These are phyloP conservation scores for Didymodactylos carnosus DNA, from an alignment of 2,888 invertebrate species.

Conservation along the genomic window DNA sequence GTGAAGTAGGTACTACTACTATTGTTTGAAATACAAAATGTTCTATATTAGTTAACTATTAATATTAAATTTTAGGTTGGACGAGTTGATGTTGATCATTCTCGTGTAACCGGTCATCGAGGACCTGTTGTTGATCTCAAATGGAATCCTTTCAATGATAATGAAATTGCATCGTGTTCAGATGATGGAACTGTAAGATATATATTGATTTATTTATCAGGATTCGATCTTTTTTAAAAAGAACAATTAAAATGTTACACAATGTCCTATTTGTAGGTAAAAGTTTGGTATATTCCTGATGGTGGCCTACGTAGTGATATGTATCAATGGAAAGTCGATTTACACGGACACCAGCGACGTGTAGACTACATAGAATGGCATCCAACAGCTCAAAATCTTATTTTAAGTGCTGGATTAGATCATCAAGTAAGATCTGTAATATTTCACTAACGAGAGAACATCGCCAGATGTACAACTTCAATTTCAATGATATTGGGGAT, in stretches of 20 bases:
- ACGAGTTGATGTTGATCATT: constrained; percentile 53
- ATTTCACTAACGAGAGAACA: too few relatives aligned
- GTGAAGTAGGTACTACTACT: constrained; percentile 37
- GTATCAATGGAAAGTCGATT: constrained; percentile 63
- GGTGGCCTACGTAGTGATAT: constrained; percentile 56
- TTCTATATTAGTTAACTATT: not conserved
- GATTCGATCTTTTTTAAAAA: too few relatives aligned
- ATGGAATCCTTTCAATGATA: constrained; percentile 92
- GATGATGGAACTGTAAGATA: constrained; percentile 89
- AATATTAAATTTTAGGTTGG: too few relatives aligned
- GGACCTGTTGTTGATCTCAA: constrained; percentile 75
- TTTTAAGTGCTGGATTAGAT: constrained; percentile 41
- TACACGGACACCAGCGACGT: constrained; percentile 68
- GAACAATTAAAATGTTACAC: too few relatives aligned
- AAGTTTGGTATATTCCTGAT: constrained; percentile 74
- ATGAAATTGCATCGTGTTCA: constrained; percentile 77
- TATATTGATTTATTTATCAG: too few relatives aligned
- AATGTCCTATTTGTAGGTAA: too few relatives aligned
- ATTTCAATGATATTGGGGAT: too few relatives aligned
- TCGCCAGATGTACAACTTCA: too few relatives aligned
- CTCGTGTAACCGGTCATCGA: constrained; percentile 78
- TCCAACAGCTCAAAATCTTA: constrained; percentile 36
- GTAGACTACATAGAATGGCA: constrained; percentile 81
- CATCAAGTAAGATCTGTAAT: too few relatives aligned
- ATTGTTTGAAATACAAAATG: not conserved